Conservation (phyloP, 2,888 invertebrate genomes). For the Sinodicranocentrus sp. region DNA sequence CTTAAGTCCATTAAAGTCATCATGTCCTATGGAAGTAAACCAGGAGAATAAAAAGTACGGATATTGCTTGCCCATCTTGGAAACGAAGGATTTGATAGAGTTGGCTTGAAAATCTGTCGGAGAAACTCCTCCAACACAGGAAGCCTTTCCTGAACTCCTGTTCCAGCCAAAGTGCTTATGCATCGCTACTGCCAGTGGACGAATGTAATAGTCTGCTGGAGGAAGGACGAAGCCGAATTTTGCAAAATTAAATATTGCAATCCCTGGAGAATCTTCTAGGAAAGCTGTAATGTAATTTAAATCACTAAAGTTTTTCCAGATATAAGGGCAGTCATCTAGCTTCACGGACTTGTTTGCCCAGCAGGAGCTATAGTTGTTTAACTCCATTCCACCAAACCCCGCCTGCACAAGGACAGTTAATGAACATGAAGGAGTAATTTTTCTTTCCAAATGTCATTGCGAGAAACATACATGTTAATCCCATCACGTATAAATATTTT, state of each 20-base stretch:
- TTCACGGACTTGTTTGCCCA: conserved; percentile 78
- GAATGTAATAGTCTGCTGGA: conserved; percentile 90
- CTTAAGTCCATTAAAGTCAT: conserved; percentile 77
- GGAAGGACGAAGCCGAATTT: conserved; percentile 85
- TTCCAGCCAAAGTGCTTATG: conserved; percentile 65
- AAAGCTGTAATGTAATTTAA: conserved; percentile 88
- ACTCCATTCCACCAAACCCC: conserved; percentile 81
- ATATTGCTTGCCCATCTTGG: conserved; percentile 57
- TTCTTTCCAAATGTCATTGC: too few relatives aligned
- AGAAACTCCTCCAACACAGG: conserved; percentile 68
- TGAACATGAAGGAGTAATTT: too few relatives aligned
- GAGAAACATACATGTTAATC: too few relatives aligned
- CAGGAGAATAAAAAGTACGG: conserved; percentile 75
- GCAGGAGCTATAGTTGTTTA: conserved; percentile 73
- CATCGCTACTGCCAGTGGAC: conserved; percentile 86
- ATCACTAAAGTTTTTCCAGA: conserved; percentile 87
- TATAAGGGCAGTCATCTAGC: conserved; percentile 85
- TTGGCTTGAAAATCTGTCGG: conserved; percentile 72
- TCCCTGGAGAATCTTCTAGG: conserved; percentile 86
- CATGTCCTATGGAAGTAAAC: conserved; percentile 76
- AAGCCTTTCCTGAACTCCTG: conserved; percentile 22
- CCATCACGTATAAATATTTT: neutral
- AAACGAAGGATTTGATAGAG: conserved; percentile 67
- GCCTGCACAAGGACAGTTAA: conserved; percentile 78
- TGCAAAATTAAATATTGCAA: conserved; percentile 88